A percentile compares a stretch with the other conserved stretches of the same genome.
Evolutionary conservation across 2,888 invertebrate genomes (phyloP).

Genomic region (Stegophylla sp.): DNA sequence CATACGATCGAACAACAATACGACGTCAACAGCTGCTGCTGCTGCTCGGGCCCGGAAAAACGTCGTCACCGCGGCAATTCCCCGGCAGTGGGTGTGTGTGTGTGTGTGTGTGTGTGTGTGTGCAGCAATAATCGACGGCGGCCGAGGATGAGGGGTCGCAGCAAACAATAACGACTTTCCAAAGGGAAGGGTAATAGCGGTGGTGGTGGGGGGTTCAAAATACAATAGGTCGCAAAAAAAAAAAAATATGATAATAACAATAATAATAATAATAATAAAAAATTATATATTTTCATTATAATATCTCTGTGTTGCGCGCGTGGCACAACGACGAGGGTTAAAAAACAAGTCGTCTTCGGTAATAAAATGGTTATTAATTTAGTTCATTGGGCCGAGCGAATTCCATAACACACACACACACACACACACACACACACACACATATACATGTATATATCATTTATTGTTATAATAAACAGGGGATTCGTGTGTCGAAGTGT

Average conservation of each 20-base stretch:
- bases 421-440: not conserved
- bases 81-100: not conserved
- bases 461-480: slow-evolving; percentile 33
- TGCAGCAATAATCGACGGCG: slow-evolving; percentile 8
- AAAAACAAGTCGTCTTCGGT: slow-evolving; percentile 33
- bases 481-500: not conserved
- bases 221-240: slow-evolving; percentile 44
- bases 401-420: slow-evolving; percentile 26
- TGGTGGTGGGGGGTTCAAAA: too few species aligned
- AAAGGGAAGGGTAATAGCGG: slow-evolving; percentile 19
- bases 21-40: slow-evolving; percentile 14
- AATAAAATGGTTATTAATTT: slow-evolving; percentile 59
- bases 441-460: not conserved
- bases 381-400: slow-evolving; percentile 49
- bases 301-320: not conserved
- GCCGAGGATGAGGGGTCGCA: slow-evolving; percentile 10
- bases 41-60: not conserved
- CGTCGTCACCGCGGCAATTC: not conserved
- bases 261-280: slow-evolving; percentile 13
- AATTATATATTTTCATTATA: slow-evolving; percentile 48
- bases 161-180: slow-evolving; percentile 44
- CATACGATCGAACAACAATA: too few species aligned
- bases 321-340: not conserved
- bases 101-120: too few species aligned
- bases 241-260: not conserved